Evolutionary conservation across 2,888 invertebrate species (phyloP), one percentile per base, ranked within the genome.

Genomic region (Torymus aiolomorphi): DNA sequence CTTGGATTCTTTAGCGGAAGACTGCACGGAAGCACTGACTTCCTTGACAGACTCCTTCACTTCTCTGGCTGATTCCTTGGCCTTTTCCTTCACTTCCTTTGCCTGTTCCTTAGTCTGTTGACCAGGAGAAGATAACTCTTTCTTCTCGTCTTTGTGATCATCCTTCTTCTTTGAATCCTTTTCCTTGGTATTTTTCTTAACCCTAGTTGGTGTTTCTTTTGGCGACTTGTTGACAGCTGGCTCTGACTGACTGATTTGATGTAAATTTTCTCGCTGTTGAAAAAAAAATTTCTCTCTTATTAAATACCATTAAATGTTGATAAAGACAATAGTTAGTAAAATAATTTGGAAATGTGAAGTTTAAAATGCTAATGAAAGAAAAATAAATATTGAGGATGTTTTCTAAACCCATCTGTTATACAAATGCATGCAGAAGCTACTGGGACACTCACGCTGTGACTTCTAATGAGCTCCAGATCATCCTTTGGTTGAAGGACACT

Each of bases 401-500:
- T 49, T 49, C 65, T 13, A 59, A 42, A 42, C 42, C 42, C 8
- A 10, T 42, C 42, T 42, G 8, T 42, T 42, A 67, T 62, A 42
- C 62, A 56, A 51, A 73, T 51, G 13, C 71, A 75, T 78, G 71
- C 76, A 62, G 65, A 79, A 80, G 66, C 81, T 61, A 57, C 67
- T 54, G 65, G 54, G 61, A 69, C 85, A 92, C 92, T 92, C 90
- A 92, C 92, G 87, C 91, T 91, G 78, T 91, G 90, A 84, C 91
- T 90, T 84, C 90, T 90, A 83, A 91, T 90, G 82, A 94, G 89
- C 88, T 93, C 93, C 82, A 93, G 89, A 83, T 96, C 96, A 91
- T 97, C 97, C 92, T 96, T 96, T 72, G 97, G 96, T 85, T 94
- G 94, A 90, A 93, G 94, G 88, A 94, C 92, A 88, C 95, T 95